Base-by-base conservation (phyloP, 2,888 invertebrate genomes). In the Drosophila tripunctata region DNA sequence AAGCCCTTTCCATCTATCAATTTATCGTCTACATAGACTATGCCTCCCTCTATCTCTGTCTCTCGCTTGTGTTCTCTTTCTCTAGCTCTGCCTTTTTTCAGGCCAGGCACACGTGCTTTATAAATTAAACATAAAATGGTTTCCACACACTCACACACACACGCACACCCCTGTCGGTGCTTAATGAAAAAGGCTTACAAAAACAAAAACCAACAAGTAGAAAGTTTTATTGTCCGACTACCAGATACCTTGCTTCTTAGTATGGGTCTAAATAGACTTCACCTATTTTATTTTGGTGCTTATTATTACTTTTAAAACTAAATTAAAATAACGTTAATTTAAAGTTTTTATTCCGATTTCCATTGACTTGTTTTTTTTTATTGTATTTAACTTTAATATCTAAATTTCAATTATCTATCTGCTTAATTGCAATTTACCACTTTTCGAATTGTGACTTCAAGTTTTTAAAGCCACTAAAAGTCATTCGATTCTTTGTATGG, bases 121-220 rank as follows among this genome's bases (percentile, higher is more conserved):
- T 81, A 81, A 81, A 78, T 81, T 78, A 85, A 84, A 72, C 75
- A 84, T 68, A 75, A 75, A 80, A 84, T 75, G 75, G 77, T 67
- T 66, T 64, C 58, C 71, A 47, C 63, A 54, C 55, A 45, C 36
- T 36, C 48, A 36, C 27, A 21, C 45, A 22, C 38, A 50, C 14
- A 41, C 31, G 17, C 54, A 38, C 66, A 31, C 35, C 41, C 21
- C 35, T 43, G 38, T 8, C 12, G 43, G 8, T 4, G 60, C 66
- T 65, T 70, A 65, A 74, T 74, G 73, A 70, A 70, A 75, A 66
- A 68, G 84, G 84, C 68, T 63, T 74, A 67, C 58, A 58, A 58
- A 64, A 84, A 69, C 57, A 57, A 66, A 73, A 56, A 35, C 15
- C 56, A 44, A 40, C 31, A 2, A 52, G 64, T 43, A 17, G 38